Base-by-base conservation (phyloP, 2,888 invertebrate species). In the Portevinia maculata region DNA sequence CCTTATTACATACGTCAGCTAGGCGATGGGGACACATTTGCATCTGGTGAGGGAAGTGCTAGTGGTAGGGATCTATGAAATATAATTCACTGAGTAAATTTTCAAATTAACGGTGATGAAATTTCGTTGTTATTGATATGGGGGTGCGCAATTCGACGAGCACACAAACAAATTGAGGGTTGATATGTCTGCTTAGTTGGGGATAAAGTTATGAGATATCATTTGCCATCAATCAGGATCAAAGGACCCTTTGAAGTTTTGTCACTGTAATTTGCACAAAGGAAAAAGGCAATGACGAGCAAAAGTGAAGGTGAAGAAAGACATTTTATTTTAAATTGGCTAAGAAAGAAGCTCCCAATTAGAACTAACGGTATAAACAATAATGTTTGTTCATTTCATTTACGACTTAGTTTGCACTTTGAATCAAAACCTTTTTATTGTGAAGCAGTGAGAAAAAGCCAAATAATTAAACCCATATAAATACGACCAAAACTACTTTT, bases 71-170 rank as follows among this genome's bases (percentile, higher is more conserved):
- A 7, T 11, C 15, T 52, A 17, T 34, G 28, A 46, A 37, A 67
- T n/a, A n/a, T 62, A 70, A 70, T 70, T 70, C 30, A 62, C 21
- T 32, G 50, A 59, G 65, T 65, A 71, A 71, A 71, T 75, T 74
- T 79, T 79, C 55, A 52, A 79, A 69, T 75, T 69, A 79, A 74
- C 79, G 44, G 62, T 53, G 65, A 79, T 62, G 79, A 73, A 65
- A 67, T 48, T 19, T 46, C 24, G 34, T 15, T 59, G 79, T 65
- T 64, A 76, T 76, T 76, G 76, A 81, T 81, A 81, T 59, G 62
- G 59, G 55, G 73, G 53, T 8, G 78, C 8, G 71, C 64, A 53
- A 79, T 60, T 60, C 67, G 37, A 44, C 37, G 19, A 13, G 32
- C 15, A 59, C 17, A 52, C 4, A 15, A 44, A 6, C 1, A 4